These are phyloP conservation scores for Telenomus remus DNA, from an alignment of 1,140 invertebrate genomes.

Conservation along the genomic window DNA sequence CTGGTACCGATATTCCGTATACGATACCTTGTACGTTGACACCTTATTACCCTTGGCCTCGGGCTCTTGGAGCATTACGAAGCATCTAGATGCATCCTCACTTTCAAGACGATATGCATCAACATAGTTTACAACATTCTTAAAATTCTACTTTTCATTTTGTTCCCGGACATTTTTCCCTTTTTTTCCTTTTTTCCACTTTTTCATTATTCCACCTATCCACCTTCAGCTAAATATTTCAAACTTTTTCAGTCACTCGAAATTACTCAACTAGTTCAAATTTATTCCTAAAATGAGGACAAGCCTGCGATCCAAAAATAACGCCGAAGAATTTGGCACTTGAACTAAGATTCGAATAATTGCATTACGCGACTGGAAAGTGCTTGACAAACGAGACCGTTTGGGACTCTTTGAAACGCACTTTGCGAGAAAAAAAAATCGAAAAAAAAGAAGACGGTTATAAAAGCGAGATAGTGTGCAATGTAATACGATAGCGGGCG, in stretches of 20 bases:
- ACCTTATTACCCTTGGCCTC: constrained; percentile 60
- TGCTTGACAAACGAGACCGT: neutral
- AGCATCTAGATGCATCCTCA: constrained; percentile 31
- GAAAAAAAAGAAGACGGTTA: neutral
- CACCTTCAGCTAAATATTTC: no score
- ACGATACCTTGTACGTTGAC: constrained; percentile 60
- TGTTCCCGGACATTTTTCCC: neutral
- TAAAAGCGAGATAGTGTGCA: constrained; percentile 1
- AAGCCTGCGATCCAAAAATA: constrained; percentile 29
- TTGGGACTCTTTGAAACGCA: neutral
- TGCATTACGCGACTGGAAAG: constrained; percentile 4
- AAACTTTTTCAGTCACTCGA: no score
- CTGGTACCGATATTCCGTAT: constrained; percentile 59
- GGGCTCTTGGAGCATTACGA: constrained; percentile 30
- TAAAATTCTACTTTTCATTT: neutral
- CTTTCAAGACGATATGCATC: constrained; percentile 4
- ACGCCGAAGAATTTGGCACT: constrained; percentile 26
- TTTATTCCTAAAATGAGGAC: constrained; percentile 34
- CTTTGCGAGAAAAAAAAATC: neutral
- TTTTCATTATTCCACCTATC: no score
- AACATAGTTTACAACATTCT: constrained; percentile 31
- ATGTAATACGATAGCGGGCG: constrained; percentile 2
- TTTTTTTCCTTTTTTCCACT: no score
- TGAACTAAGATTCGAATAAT: neutral
- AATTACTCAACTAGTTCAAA: neutral